Conservation (phyloP, 2,797 vertebrate genomes). For the Merluccius polli region DNA sequence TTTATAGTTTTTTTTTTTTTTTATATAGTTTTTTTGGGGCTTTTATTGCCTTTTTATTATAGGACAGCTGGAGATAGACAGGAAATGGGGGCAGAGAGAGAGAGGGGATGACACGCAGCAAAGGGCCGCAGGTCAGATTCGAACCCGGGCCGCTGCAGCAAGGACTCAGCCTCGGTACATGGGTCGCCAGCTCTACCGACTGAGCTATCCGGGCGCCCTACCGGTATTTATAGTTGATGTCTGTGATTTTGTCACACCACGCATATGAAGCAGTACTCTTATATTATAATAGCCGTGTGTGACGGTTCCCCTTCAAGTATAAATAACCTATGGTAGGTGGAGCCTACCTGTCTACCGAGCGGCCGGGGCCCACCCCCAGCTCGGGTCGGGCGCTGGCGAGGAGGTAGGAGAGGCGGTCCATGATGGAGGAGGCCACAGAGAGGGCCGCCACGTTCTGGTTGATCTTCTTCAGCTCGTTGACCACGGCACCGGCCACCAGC, state of each 20-base stretch:
- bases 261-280: background rate
- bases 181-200: no score
- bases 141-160: no score
- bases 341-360: conserved; percentile 94
- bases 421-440: conserved; percentile 97
- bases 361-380: conserved; percentile 93
- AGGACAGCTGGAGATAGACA: no score
- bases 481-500: conserved; percentile 89
- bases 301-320: background rate
- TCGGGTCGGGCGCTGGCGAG: conserved; percentile 94
- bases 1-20: no score
- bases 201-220: no score
- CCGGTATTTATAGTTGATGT: no score
- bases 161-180: no score
- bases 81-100: no score
- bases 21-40: no score
- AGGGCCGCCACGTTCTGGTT: conserved; percentile 99
- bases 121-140: no score
- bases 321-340: background rate
- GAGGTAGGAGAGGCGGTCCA: conserved; percentile 99
- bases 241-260: background rate
- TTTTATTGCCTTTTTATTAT: no score
- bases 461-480: conserved; percentile 98
- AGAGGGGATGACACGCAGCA: no score
- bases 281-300: background rate